Percentiles rank a stretch among this genome's conserved stretches.
phyloP scores from a whole-genome alignment of 2,113 vertebrate species.

The Strix uralensis region DNA sequence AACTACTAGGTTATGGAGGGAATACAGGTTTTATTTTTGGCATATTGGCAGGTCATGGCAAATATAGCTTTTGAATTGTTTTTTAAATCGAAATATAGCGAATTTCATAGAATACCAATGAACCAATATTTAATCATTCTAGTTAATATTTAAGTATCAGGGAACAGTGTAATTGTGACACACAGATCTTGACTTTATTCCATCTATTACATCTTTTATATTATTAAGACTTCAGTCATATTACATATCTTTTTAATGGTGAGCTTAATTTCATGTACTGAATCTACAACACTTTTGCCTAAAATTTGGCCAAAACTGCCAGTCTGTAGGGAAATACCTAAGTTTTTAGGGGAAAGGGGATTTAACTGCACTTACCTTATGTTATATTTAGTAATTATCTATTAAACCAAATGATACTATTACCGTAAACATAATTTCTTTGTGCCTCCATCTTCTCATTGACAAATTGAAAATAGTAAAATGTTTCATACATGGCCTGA shows the following conservation, averaged over 20 bases:
- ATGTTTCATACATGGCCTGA: not conserved
- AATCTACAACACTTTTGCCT: not conserved
- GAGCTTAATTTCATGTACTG: not conserved
- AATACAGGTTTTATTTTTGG: not conserved
- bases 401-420: not conserved
- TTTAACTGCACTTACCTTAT: not conserved
- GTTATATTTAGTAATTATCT: not conserved
- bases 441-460: not conserved
- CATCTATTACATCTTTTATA: not conserved
- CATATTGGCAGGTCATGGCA: rapidly evolving
- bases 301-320: not conserved
- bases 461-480: not conserved
- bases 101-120: not conserved
- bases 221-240: not conserved
- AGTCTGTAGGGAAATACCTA: not conserved
- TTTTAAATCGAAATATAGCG: not conserved
- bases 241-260: not conserved
- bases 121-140: not conserved
- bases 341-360: not conserved
- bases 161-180: not conserved
- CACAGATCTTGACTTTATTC: not conserved
- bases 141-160: not conserved
- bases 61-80: not conserved
- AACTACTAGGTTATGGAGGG: not conserved
- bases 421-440: not conserved